Base-by-base conservation (phyloP, 2,797 vertebrate genomes). In the Typhlichthys subterraneus region DNA sequence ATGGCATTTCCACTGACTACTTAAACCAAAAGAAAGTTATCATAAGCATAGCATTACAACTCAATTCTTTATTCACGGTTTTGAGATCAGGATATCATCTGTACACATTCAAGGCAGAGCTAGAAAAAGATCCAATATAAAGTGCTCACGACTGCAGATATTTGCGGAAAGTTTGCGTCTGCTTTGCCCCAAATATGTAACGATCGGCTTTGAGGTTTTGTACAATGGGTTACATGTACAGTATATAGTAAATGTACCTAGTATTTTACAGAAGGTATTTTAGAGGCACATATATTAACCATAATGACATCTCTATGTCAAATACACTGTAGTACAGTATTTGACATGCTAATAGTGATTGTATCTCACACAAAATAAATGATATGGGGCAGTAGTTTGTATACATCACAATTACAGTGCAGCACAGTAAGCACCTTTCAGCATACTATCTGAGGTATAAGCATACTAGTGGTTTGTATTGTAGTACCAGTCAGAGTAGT, bases 371-470 rank as follows among this genome's bases (percentile, higher is more conserved):
- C 51, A 19, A 52, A 38, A 38, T 52, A 11, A 52, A 52, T 19
- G 0, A 10, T 12, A 9, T 38, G 33, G 33, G 33, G 33, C 33
- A 6, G 8, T 38, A 9, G 33, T 38, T 9, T 38, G 33, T 38
- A 9, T 38, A 38, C 33, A 38, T 38, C 23, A 9, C 8, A 38
- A 38, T 38, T 38, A 9, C 33, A 38, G 33, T 38, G 3, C 47
- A 53, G 15, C 23, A 38, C 8, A 0, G 51, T 17, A 31, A 51
- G 50, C 31, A 12, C 65, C 45, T 65, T 50, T 46, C 14, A 3
- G 2, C 45, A n/a, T 19, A 12, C 53, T 2, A 54, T 76, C 49
- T 33, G 56, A 77, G 63, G 69, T 66, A 75, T 79, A 85, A 80
- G 63, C 79, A 79, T 74, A 68, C 64, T 3, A 48, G 63, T 75